Base-by-base conservation (phyloP, 2,113 vertebrate species). In the Paracyprichromis sp. region DNA sequence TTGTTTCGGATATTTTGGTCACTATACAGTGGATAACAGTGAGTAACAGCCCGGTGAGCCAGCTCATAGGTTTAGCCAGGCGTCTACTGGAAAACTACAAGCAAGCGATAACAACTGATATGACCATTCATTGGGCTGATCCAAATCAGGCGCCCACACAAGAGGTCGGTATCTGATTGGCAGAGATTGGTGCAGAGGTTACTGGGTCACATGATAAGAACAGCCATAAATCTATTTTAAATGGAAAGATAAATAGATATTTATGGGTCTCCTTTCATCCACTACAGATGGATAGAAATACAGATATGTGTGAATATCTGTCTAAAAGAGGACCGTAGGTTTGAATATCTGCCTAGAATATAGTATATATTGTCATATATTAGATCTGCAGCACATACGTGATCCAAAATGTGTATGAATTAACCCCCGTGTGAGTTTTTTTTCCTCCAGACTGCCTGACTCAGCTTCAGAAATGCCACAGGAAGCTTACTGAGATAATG, bases 151-250 rank as follows among this genome's bases (percentile, higher is more conserved):
- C 9, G 16, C 71, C 43, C 43, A 29, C 71, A 78, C 26, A 78
- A 9, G 45, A 19, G 1, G 10, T 31, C 11, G 7, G 16, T 50
- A 78, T 78, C 45, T 78, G 73, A 78, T 31, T 78, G 10, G 17
- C 73, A 31, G 45, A n/a, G 43, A 52, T 0, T 9, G 45, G 73
- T 52, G 26, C 10, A n/a, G 45, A 31, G 2, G 45, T 52, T 52
- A 31, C 73, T 50, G 16, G 73, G 26, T 34, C 10, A 78, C 26
- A 31, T 78, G 45, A 78, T 52, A 50, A 50, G 71, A 78, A 78
- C 26, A 50, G 26, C 24, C 7, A 50, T 47, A n/a, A 0, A 50
- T 50, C 43, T 73, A 26, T 73, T 73, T 50, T 50, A 47, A 50
- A 78, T 78, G 71, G 71, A 78, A 31, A 50, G 43, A 50, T 78